A percentile compares a stretch with the other conserved stretches of the same genome.
Conservation (phyloP, 2,113 vertebrate genomes). For the Antigone vipio region DNA sequence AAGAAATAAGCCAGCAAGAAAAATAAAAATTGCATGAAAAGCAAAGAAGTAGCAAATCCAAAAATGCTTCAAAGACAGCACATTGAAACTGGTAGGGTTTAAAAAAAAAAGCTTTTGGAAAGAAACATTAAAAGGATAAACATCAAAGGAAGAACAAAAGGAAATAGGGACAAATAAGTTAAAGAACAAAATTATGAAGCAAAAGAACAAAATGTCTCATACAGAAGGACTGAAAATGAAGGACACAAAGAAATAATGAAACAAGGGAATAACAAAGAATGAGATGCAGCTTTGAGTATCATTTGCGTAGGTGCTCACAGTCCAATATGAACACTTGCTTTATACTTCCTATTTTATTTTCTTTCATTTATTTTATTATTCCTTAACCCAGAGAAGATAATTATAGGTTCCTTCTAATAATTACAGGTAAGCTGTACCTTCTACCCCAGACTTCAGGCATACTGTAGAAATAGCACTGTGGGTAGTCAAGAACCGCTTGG, state of each 20-base stretch:
- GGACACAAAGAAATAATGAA: neutral
- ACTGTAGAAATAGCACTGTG: neutral
- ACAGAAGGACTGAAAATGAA: neutral
- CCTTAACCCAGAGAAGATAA: neutral
- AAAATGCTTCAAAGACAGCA: neutral
- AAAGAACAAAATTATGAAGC: neutral
- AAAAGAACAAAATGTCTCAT: neutral
- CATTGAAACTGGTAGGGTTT: neutral
- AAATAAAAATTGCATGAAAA: neutral
- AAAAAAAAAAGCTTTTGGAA: neutral
- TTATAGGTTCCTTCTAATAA: neutral
- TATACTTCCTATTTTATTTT: neutral
- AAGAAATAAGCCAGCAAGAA: neutral
- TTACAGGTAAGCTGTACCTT: neutral
- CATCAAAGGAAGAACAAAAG: conserved; percentile 44
- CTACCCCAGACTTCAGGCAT: neutral
- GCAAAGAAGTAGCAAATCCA: neutral
- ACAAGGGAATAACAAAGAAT: neutral
- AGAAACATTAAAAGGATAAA: conserved; percentile 27
- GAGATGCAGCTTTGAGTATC: neutral
- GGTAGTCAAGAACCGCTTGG: neutral
- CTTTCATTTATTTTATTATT: neutral
- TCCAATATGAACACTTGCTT: neutral
- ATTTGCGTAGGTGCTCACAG: neutral
- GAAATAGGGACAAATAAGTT: conserved; percentile 16